Conservation (phyloP, 2,797 vertebrate genomes). For the Acrossocheilus wenchowensis region DNA sequence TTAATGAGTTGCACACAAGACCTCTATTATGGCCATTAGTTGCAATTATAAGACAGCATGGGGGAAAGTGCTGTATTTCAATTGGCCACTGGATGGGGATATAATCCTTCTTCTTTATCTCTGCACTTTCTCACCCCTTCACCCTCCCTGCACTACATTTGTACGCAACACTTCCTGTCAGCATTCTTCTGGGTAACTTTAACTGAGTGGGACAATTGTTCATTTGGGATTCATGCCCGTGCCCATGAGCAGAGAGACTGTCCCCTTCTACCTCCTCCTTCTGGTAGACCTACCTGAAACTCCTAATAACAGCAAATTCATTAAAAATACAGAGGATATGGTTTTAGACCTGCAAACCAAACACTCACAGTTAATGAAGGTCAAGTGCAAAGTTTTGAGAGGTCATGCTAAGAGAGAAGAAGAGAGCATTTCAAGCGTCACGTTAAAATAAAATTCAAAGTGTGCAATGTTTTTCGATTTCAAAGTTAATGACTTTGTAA, state of each 20-base stretch:
- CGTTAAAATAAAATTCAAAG: background rate
- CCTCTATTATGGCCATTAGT: background rate
- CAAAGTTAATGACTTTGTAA: background rate
- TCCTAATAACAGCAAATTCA: background rate
- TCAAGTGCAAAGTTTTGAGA: slow-evolving; percentile 26
- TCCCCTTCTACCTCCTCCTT: background rate
- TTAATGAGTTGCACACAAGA: background rate
- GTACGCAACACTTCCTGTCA: background rate
- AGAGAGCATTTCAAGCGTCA: background rate
- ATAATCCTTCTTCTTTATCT: background rate
- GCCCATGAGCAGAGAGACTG: background rate
- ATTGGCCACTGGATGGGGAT: slow-evolving; percentile 52
- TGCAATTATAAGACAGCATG: slow-evolving; percentile 2
- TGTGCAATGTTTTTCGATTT: background rate
- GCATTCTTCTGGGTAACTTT: slow-evolving; percentile 6
- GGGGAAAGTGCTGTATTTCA: slow-evolving; percentile 29
- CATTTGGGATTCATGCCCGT: slow-evolving; percentile 1
- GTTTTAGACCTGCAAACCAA: slow-evolving; percentile 23
- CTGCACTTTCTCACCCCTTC: background rate
- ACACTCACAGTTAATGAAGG: slow-evolving; percentile 20
- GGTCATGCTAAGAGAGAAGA: background rate
- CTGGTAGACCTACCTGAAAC: slow-evolving; percentile 2
- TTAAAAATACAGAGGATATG: slow-evolving; percentile 25
- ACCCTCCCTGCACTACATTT: background rate
- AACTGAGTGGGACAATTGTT: slow-evolving; percentile 10